phyloP scores from a whole-genome alignment of 2,888 invertebrate species.

The Nemapogon koenigi region DNA sequence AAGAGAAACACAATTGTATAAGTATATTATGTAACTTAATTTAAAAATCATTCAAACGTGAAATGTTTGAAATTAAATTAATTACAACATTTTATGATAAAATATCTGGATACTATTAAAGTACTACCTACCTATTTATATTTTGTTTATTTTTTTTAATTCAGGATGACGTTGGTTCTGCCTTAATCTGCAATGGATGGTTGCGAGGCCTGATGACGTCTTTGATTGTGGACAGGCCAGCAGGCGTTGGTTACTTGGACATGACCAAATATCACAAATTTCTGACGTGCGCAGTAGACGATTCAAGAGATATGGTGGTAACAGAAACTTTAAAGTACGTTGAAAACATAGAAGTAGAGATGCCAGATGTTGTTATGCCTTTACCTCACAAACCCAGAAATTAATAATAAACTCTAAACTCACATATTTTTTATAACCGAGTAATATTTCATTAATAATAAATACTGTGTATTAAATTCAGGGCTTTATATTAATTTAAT shows the following conservation, averaged over 20 bases:
- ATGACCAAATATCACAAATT: slow-evolving; percentile 35
- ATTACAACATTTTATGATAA: slow-evolving; percentile 12
- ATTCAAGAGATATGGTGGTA: slow-evolving; percentile 36
- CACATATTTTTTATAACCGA: too few relatives aligned
- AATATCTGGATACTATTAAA: neutral
- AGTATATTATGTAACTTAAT: too few relatives aligned
- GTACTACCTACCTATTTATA: slow-evolving; percentile 12
- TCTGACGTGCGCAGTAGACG: slow-evolving; percentile 48
- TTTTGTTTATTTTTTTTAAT: slow-evolving; percentile 12
- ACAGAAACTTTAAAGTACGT: slow-evolving; percentile 9
- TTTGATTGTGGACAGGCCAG: slow-evolving; percentile 43
- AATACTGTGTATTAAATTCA: too few relatives aligned
- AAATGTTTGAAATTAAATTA: too few relatives aligned
- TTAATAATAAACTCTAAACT: too few relatives aligned
- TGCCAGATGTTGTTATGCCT: too few relatives aligned
- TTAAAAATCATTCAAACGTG: too few relatives aligned
- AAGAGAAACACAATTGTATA: too few relatives aligned
- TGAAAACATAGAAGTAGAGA: slow-evolving; percentile 19
- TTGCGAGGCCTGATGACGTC: slow-evolving; percentile 44
- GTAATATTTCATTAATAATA: too few relatives aligned
- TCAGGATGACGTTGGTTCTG: slow-evolving; percentile 46
- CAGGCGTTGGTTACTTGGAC: slow-evolving; percentile 45
- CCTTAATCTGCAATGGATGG: slow-evolving; percentile 39
- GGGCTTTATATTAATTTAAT: too few relatives aligned
- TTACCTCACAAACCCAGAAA: too few relatives aligned